Evolutionary conservation across 2,888 invertebrate species (phyloP).

Genomic region (Eristalis intricaria): DNA sequence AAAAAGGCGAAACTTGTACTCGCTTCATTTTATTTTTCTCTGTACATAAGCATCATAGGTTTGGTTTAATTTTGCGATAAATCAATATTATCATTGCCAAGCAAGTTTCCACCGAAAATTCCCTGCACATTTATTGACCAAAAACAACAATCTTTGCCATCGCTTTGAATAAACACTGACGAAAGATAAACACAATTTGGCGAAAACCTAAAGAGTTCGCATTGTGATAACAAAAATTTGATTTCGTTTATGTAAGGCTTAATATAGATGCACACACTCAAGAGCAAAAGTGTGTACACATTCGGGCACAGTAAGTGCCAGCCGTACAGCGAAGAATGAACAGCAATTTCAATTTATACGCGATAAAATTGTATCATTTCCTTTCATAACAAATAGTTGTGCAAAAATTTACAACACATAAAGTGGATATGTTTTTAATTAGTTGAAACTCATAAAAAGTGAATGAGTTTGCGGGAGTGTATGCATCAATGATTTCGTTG

Average conservation of each 20-base stretch:
- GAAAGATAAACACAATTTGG: slow-evolving; percentile 1
- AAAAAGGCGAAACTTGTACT: too few species aligned
- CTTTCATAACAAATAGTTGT: neutral
- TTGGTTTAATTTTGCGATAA: neutral
- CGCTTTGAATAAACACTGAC: neutral
- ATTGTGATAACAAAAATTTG: neutral
- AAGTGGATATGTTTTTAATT: neutral
- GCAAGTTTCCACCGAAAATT: neutral
- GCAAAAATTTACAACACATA: neutral
- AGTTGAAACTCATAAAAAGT: neutral
- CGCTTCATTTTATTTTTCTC: neutral
- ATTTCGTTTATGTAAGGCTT: neutral
- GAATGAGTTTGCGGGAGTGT: neutral
- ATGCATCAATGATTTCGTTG: neutral
- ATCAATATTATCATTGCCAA: neutral
- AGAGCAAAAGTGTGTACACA: neutral
- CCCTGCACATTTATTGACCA: neutral
- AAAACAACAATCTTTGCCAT: neutral
- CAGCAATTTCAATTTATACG: too few species aligned
- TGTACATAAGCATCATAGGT: neutral
- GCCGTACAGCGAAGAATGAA: neutral
- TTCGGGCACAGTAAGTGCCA: neutral
- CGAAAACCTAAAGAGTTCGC: neutral
- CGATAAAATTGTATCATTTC: neutral
- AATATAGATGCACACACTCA: neutral